A percentile compares a stretch with the other conserved stretches of the same genome.
These are phyloP conservation scores for Agrotis segetum DNA, from an alignment of 2,888 invertebrate genomes.

Conservation along the genomic window DNA sequence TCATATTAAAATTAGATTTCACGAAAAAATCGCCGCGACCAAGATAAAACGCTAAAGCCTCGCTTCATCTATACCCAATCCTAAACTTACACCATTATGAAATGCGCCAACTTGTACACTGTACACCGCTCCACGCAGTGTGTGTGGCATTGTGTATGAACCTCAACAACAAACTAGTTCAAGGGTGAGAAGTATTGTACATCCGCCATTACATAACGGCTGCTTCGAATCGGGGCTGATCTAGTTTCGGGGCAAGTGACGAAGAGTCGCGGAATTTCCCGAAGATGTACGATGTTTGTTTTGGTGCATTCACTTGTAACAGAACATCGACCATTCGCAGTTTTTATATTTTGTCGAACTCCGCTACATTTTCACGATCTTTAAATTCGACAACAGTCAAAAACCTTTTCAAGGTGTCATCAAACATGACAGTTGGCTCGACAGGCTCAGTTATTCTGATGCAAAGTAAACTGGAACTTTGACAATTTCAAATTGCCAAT, in stretches of 20 bases:
- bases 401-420: too few species aligned
- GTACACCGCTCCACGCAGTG: slow-evolving; percentile 34
- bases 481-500: too few species aligned
- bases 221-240: slow-evolving; percentile 26
- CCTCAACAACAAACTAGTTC: slow-evolving; percentile 60
- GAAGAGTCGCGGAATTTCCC: slow-evolving; percentile 25
- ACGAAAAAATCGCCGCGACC: too few species aligned
- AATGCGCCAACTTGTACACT: slow-evolving; percentile 26
- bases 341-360: too few species aligned
- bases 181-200: slow-evolving; percentile 58
- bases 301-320: too few species aligned
- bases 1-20: too few species aligned
- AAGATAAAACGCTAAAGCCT: not conserved
- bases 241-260: slow-evolving; percentile 34
- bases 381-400: too few species aligned
- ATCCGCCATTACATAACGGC: slow-evolving; percentile 64
- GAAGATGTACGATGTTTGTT: slow-evolving; percentile 24
- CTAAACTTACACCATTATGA: slow-evolving; percentile 37
- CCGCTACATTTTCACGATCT: too few species aligned
- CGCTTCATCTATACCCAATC: not conserved
- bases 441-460: too few species aligned
- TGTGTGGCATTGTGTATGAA: slow-evolving; percentile 59
- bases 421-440: too few species aligned
- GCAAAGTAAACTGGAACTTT: too few species aligned
- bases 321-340: too few species aligned